Base-by-base conservation (phyloP, 2,113 vertebrate genomes). In the Strix aluco region DNA sequence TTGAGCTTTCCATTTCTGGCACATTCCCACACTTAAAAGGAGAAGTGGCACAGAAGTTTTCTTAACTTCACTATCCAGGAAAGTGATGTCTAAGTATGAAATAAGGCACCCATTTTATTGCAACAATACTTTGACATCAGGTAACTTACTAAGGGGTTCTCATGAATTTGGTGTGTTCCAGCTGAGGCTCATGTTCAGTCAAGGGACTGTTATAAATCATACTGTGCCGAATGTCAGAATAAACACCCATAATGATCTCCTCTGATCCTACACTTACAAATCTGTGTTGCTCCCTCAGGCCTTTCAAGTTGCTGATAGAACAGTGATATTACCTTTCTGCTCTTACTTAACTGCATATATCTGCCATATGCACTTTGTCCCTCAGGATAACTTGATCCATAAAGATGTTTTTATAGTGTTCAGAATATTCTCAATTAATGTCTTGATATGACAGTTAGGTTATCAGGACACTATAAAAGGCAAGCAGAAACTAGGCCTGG, bases 401-500 rank as follows among this genome's bases (percentile, higher is more conserved):
- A 83, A 88, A 73, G 69, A 73, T 77, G 49, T 62, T 94, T 90
- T 93, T 73, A 71, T 42, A 77, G 34, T 57, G 21, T 79, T 90
- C 69, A 72, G 83, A 92, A 88, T 92, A 94, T 75, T 89, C 72
- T 85, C 55, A 61, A 62, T 96, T 96, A 89, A 79, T 92, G 32
- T 42, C 66, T 94, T 90, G 32, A 71, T 88, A 80, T 73, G 62
- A 88, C 36, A 77, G 89, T 85, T 86, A 91, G 77, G 47, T 86
- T 96, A 94, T 86, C 79, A 82, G 81, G 78, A 61, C 74, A 58
- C 55, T 71, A 19, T 69, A 86, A 86, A 79, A 93, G 40, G 73
- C 90, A 96, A 87, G 54, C 51, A 95, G 88, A 96, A 96, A 88
- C 17, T 81, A 57, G 70, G 72, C 75, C 86, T 94, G 86, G 92